Conservation (phyloP, 2,113 vertebrate species). For the Dipodomys ordii region DNA sequence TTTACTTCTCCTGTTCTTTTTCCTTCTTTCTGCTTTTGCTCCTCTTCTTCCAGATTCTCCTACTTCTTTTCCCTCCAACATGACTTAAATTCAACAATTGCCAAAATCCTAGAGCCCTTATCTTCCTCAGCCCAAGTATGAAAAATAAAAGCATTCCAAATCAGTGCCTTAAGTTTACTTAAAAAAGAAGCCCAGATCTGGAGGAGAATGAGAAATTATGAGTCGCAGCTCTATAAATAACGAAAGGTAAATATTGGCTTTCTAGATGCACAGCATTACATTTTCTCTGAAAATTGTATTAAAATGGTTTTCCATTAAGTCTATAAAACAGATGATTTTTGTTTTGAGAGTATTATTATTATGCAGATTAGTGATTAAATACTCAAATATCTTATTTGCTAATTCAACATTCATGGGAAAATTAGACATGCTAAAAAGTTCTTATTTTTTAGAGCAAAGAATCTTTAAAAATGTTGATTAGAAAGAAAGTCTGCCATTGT, state of each 20-base stretch:
- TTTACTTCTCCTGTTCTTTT: background rate
- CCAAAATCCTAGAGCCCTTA: background rate
- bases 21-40: background rate
- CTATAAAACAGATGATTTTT: conserved; percentile 71
- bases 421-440: conserved; percentile 65
- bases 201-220: conserved; percentile 55
- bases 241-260: conserved; percentile 71
- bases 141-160: conserved; percentile 36
- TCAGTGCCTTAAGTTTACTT: conserved; percentile 36
- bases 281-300: conserved; percentile 55
- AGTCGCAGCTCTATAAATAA: conserved; percentile 53
- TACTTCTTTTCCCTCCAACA: background rate
- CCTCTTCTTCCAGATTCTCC: background rate
- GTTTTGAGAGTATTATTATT: conserved; percentile 72
- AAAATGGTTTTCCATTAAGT: conserved; percentile 55
- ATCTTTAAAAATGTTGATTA: conserved; percentile 46
- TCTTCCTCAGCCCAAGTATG: background rate
- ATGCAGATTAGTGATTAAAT: conserved; percentile 69
- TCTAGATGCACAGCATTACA: conserved; percentile 55
- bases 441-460: conserved; percentile 44
- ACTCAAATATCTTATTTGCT: conserved; percentile 67
- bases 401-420: conserved; percentile 60
- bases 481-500: conserved; percentile 47
- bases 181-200: conserved; percentile 39
- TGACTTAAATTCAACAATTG: background rate